A percentile compares a stretch with the other conserved stretches of the same genome.
Conservation (phyloP, 2,888 invertebrate genomes). For the Oxyteleia sp. region DNA sequence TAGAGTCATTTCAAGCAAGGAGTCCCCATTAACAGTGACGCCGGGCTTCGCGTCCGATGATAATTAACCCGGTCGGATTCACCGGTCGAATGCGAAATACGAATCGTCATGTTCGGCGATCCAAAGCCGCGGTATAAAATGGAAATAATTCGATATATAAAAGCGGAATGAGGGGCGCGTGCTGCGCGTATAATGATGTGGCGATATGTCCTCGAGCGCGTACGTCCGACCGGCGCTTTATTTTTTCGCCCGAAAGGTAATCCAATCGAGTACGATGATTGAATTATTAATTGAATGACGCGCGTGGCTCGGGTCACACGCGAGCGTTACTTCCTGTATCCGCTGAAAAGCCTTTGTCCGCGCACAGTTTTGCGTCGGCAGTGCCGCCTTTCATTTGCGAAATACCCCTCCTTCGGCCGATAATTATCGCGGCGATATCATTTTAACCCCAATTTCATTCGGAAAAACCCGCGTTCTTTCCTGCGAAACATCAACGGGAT, state of each 20-base stretch:
- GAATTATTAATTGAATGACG: slow-evolving; percentile 87
- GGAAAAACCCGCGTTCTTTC: slow-evolving; percentile 28
- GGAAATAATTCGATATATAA: slow-evolving; percentile 82
- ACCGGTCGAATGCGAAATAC: slow-evolving; percentile 78
- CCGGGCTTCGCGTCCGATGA: slow-evolving; percentile 76
- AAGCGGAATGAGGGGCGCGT: slow-evolving; percentile 56
- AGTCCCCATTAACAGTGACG: slow-evolving; percentile 80
- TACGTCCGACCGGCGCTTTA: slow-evolving; percentile 58
- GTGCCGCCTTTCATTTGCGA: slow-evolving; percentile 34
- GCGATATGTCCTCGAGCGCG: slow-evolving; percentile 72
- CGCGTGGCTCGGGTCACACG: slow-evolving; percentile 82
- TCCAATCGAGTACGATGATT: slow-evolving; percentile 86
- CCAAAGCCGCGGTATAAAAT: slow-evolving; percentile 79
- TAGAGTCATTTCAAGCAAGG: slow-evolving; percentile 50
- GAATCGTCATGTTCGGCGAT: slow-evolving; percentile 77
- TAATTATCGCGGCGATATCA: slow-evolving; percentile 36
- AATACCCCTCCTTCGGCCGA: background rate
- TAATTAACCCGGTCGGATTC: slow-evolving; percentile 79
- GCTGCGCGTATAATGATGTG: slow-evolving; percentile 80
- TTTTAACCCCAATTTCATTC: slow-evolving; percentile 19
- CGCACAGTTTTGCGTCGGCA: slow-evolving; percentile 24
- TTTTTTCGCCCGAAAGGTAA: slow-evolving; percentile 83
- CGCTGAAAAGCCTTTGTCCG: slow-evolving; percentile 57
- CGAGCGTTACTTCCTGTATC: slow-evolving; percentile 69
- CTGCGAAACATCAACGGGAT: slow-evolving; percentile 7